phyloP scores from a whole-genome alignment of 2,797 vertebrate species.

The Miichthys miiuy region DNA sequence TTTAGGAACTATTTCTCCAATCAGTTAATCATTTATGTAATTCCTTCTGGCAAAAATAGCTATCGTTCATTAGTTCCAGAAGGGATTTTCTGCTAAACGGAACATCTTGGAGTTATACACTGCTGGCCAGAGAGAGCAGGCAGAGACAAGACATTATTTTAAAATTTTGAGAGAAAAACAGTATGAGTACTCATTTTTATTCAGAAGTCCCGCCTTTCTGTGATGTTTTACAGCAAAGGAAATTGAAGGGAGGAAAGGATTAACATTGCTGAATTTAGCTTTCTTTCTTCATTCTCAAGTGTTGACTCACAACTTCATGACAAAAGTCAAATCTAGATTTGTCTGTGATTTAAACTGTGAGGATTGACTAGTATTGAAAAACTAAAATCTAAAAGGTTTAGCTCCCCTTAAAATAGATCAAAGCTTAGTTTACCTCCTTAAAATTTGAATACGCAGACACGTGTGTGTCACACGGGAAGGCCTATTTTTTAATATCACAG shows the following conservation, averaged over 20 bases:
- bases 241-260: slow-evolving; percentile 1
- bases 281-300: background rate
- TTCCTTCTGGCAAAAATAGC: background rate
- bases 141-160: background rate
- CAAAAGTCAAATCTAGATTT: background rate
- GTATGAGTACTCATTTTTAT: background rate
- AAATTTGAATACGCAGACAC: background rate
- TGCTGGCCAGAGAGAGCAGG: background rate
- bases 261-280: background rate
- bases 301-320: background rate
- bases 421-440: slow-evolving; percentile 4
- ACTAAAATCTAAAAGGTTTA: background rate
- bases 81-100: background rate
- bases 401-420: slow-evolving; percentile 13
- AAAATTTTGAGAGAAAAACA: background rate
- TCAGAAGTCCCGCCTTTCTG: background rate
- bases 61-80: background rate
- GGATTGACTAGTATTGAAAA: background rate
- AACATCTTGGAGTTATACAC: background rate
- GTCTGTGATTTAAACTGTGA: background rate
- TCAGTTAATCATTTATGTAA: background rate
- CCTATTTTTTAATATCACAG: slow-evolving; percentile 2
- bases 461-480: slow-evolving; percentile 24
- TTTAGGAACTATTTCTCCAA: background rate
- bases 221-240: background rate